Percentiles rank a stretch among this genome's conserved stretches.
Evolutionary conservation across 2,797 vertebrate genomes (phyloP).

Genomic region (Sebastes oblongus): DNA sequence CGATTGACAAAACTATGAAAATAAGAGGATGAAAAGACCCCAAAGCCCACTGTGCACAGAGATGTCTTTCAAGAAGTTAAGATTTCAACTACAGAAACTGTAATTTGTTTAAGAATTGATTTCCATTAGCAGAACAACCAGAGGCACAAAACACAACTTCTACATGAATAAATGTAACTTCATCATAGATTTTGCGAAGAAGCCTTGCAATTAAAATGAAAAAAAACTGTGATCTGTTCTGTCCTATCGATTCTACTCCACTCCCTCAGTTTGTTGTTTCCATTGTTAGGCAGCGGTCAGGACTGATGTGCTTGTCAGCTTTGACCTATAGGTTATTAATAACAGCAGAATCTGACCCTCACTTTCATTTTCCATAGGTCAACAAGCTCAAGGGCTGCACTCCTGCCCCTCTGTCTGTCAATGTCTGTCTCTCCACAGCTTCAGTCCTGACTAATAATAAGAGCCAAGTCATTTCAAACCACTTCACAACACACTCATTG

Average conservation of each 20-base stretch:
- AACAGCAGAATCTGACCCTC: constrained; percentile 25
- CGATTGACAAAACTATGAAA: not conserved
- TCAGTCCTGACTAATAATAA: constrained; percentile 9
- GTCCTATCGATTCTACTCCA: not conserved
- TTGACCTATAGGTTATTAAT: constrained; percentile 52
- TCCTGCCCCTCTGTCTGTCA: constrained; percentile 13
- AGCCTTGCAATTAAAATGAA: not conserved
- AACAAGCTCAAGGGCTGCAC: constrained; percentile 37
- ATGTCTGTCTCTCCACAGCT: constrained; percentile 3
- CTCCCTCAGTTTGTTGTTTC: not conserved
- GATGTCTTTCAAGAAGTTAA: not conserved
- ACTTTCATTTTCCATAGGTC: constrained; percentile 43
- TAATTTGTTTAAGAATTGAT: not conserved
- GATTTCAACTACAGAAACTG: not conserved
- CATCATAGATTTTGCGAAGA: not conserved
- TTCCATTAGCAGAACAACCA: not conserved
- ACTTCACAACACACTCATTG: constrained; percentile 13
- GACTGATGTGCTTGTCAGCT: constrained; percentile 14
- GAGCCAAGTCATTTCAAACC: not conserved
- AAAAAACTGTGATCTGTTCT: not conserved
- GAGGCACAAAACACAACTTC: not conserved
- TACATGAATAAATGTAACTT: not conserved
- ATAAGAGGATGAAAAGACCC: not conserved
- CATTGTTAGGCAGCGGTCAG: constrained; percentile 14
- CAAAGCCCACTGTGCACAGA: not conserved